Conservation (phyloP, 2,888 invertebrate genomes). For the Diarsia mendica region DNA sequence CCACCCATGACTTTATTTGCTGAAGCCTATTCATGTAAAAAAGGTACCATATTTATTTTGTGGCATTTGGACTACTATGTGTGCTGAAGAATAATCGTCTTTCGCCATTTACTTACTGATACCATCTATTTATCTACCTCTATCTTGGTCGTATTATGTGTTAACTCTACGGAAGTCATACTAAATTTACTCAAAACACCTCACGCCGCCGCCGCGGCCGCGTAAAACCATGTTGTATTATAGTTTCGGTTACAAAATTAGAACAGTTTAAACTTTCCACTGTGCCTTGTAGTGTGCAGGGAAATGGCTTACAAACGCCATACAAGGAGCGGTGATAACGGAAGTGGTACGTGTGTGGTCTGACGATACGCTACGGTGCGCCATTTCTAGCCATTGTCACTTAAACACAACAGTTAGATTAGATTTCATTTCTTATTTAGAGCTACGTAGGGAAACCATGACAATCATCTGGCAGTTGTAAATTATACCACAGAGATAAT, state of each 20-base stretch:
- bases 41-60: background rate
- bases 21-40: background rate
- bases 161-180: background rate
- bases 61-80: background rate
- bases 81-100: background rate
- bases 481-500: background rate
- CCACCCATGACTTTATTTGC: slow-evolving; percentile 18
- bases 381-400: slow-evolving; percentile 24
- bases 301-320: slow-evolving; percentile 3
- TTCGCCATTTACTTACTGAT: background rate
- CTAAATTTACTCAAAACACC: background rate
- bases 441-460: background rate
- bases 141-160: background rate
- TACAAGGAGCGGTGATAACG: slow-evolving; percentile 30
- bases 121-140: background rate
- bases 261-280: background rate
- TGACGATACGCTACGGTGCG: slow-evolving; percentile 21
- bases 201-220: no score
- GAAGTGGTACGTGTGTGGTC: slow-evolving; percentile 15
- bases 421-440: slow-evolving; percentile 18
- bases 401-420: slow-evolving; percentile 11
- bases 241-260: background rate
- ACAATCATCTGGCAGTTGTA: background rate
- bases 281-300: background rate
- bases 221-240: background rate